A percentile compares a stretch with the other conserved stretches of the same genome.
Evolutionary conservation across 1,140 invertebrate species (phyloP).

Genomic region (Diorhabda carinulata): DNA sequence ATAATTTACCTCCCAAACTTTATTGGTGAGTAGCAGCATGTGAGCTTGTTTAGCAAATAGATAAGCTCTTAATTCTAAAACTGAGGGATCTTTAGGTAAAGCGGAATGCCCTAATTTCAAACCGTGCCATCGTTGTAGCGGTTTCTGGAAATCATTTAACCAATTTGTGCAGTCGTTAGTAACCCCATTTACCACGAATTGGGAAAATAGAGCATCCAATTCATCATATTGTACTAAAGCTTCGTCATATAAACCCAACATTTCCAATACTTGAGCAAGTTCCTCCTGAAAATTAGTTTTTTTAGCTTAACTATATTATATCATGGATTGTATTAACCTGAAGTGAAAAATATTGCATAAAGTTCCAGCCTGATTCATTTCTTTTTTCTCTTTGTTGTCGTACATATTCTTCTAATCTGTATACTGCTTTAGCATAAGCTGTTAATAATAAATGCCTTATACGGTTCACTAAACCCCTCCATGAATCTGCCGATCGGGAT

Average conservation of each 20-base stretch:
- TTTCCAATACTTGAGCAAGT: constrained; percentile 90
- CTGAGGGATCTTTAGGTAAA: constrained; percentile 40
- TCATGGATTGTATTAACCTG: constrained; percentile 57
- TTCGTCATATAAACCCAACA: constrained; percentile 90
- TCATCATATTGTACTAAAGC: constrained; percentile 96
- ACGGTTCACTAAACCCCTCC: constrained; percentile 76
- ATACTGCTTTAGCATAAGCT: constrained; percentile 81
- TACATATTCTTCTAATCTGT: constrained; percentile 88
- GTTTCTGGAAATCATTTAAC: constrained; percentile 71
- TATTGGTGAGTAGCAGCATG: constrained; percentile 72
- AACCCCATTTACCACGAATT: constrained; percentile 90
- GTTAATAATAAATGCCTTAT: constrained; percentile 79
- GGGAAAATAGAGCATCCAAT: constrained; percentile 93
- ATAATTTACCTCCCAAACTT: constrained; percentile 72
- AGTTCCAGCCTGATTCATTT: constrained; percentile 89
- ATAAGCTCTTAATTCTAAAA: constrained; percentile 91
- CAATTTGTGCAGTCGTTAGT: constrained; percentile 78
- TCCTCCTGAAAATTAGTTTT: constrained; percentile 67
- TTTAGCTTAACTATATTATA: not conserved
- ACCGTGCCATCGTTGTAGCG: constrained; percentile 78
- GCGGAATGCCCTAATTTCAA: constrained; percentile 60
- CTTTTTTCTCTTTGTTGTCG: constrained; percentile 83
- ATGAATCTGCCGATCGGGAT: constrained; percentile 82
- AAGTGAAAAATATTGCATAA: constrained; percentile 89
- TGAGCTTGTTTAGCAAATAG: constrained; percentile 89